Evolutionary conservation across 2,888 invertebrate species (phyloP).

Genomic region (Nesidiocoris tenuis): DNA sequence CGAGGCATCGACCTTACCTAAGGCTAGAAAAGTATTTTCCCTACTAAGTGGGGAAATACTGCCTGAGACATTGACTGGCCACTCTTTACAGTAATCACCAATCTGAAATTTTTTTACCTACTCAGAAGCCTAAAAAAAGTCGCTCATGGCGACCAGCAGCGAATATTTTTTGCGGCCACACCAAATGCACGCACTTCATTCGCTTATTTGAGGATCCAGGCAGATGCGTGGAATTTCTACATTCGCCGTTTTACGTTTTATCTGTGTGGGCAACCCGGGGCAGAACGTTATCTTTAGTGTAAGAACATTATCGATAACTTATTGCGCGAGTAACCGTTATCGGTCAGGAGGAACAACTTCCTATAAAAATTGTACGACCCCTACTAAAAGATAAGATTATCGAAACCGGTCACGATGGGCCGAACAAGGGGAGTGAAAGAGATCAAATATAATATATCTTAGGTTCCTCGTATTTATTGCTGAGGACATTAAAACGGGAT

Average conservation of each 20-base stretch:
- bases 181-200: too few relatives aligned
- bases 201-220: too few relatives aligned
- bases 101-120: too few relatives aligned
- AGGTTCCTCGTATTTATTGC: conserved; percentile 25
- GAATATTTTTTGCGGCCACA: too few relatives aligned
- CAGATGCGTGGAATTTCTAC: too few relatives aligned
- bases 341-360: not conserved
- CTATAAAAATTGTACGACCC: not conserved
- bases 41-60: too few relatives aligned
- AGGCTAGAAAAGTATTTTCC: too few relatives aligned
- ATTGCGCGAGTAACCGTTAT: not conserved
- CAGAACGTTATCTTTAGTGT: not conserved
- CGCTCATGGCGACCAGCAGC: too few relatives aligned
- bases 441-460: conserved; percentile 10
- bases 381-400: conserved; percentile 6
- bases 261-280: not conserved
- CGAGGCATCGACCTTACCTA: too few relatives aligned
- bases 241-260: not conserved
- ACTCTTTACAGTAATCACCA: too few relatives aligned
- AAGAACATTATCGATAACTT: not conserved
- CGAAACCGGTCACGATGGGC: conserved; percentile 12
- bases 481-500: conserved; percentile 21
- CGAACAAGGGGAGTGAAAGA: not conserved
- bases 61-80: too few relatives aligned
- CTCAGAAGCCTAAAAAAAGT: too few relatives aligned